Evolutionary conservation across 2,888 invertebrate genomes (phyloP).

Genomic region (Drosophila incognita): DNA sequence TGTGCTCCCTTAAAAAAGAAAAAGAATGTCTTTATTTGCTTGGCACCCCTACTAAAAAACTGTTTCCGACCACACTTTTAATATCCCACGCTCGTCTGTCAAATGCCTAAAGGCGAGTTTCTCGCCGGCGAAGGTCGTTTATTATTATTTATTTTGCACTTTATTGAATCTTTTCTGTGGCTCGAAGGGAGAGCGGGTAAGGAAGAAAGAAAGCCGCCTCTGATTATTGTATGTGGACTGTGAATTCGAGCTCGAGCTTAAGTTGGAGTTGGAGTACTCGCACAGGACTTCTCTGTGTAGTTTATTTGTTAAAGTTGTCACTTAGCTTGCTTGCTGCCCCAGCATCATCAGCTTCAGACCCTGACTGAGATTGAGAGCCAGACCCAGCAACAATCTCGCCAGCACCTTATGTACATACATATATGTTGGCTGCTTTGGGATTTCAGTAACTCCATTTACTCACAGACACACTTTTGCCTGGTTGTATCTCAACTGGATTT

Average conservation of each 20-base stretch:
- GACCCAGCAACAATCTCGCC: not conserved
- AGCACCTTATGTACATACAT: conserved; percentile 48
- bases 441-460: conserved; percentile 40
- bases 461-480: conserved; percentile 5
- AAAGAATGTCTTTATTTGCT: conserved; percentile 10
- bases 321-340: conserved; percentile 51
- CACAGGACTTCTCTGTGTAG: conserved; percentile 31
- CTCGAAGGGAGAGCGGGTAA: conserved; percentile 9
- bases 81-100: conserved; percentile 65
- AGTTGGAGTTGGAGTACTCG: not conserved
- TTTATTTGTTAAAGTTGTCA: conserved; percentile 71
- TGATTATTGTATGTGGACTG: not conserved
- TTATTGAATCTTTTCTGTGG: conserved; percentile 61
- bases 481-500: conserved; percentile 63
- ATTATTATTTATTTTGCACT: conserved; percentile 73
- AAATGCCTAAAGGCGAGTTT: conserved; percentile 37
- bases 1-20: conserved; percentile 3
- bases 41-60: conserved; percentile 3
- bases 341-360: conserved; percentile 26
- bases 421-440: conserved; percentile 43
- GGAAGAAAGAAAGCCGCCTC: not conserved
- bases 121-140: conserved; percentile 70
- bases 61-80: conserved; percentile 44
- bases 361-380: conserved; percentile 18
- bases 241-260: not conserved